Evolutionary conservation across 2,797 vertebrate species (phyloP).

Genomic region (Tokudaia muenninki): DNA sequence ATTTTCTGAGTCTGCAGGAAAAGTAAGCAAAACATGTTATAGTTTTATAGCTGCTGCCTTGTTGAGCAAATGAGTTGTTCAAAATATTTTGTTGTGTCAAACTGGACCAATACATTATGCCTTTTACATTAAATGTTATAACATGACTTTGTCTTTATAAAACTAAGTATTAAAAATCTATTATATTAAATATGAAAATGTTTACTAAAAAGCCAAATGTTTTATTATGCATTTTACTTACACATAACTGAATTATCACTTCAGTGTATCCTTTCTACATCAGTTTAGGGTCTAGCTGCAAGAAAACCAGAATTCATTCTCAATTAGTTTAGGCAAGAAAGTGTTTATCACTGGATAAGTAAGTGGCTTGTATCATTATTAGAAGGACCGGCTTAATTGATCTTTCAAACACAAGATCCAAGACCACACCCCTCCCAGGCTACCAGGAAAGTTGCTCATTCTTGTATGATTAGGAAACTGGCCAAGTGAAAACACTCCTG

Average conservation of each 20-base stretch:
- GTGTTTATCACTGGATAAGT: constrained; percentile 40
- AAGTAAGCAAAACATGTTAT: constrained; percentile 62
- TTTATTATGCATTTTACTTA: constrained; percentile 62
- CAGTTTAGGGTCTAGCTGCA: constrained; percentile 35
- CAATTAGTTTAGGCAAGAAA: constrained; percentile 63
- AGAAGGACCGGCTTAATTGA: constrained; percentile 49
- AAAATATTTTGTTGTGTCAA: constrained; percentile 72
- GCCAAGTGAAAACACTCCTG: constrained; percentile 48
- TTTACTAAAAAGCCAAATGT: constrained; percentile 58
- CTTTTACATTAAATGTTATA: constrained; percentile 70
- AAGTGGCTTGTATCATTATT: constrained; percentile 57
- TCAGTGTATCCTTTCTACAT: constrained; percentile 2
- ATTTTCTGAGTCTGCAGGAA: constrained; percentile 74
- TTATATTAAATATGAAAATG: constrained; percentile 72
- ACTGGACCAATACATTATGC: constrained; percentile 64
- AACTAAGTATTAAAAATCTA: constrained; percentile 68
- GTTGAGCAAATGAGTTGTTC: constrained; percentile 66
- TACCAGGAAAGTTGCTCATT: constrained; percentile 30
- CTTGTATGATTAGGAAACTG: constrained; percentile 39
- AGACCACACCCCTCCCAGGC: not conserved
- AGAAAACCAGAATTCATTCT: constrained; percentile 50
- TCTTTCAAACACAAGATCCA: constrained; percentile 64
- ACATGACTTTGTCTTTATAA: constrained; percentile 76
- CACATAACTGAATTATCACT: constrained; percentile 37
- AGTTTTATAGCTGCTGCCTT: constrained; percentile 74